Evolutionary conservation across 1,140 invertebrate species (phyloP).

Genomic region (Anastrepha ludens): DNA sequence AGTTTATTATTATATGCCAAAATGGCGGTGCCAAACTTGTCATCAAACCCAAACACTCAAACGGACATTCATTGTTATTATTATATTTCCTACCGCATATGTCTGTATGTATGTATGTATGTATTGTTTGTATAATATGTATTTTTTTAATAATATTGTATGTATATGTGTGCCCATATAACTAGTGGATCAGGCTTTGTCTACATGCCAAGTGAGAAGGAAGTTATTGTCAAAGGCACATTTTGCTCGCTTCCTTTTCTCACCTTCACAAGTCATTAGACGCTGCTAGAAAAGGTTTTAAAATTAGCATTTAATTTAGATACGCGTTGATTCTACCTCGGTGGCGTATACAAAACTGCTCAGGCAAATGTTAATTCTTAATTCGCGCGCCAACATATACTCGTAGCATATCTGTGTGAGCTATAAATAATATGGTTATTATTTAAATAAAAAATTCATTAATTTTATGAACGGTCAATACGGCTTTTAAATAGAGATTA

Average conservation of each 20-base stretch:
- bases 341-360: background rate
- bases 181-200: background rate
- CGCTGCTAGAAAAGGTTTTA: background rate
- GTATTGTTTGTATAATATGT: too few relatives aligned
- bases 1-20: background rate
- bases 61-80: too few relatives aligned
- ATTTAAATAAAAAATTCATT: too few relatives aligned
- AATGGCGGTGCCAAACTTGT: constrained; percentile 8
- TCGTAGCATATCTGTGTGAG: too few relatives aligned
- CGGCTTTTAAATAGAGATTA: too few relatives aligned
- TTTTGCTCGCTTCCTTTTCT: background rate
- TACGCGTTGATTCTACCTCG: background rate
- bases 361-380: background rate
- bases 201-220: background rate
- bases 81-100: too few relatives aligned
- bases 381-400: background rate
- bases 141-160: background rate
- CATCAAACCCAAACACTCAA: background rate
- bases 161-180: background rate
- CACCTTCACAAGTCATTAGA: background rate
- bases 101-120: too few relatives aligned
- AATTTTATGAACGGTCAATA: too few relatives aligned
- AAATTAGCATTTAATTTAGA: constrained; percentile 19
- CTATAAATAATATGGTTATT: too few relatives aligned
- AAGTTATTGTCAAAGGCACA: background rate